Percentiles rank a stretch among this genome's conserved stretches.
Evolutionary conservation across 2,888 invertebrate species (phyloP).

Genomic region (Clitarchus hookeri): DNA sequence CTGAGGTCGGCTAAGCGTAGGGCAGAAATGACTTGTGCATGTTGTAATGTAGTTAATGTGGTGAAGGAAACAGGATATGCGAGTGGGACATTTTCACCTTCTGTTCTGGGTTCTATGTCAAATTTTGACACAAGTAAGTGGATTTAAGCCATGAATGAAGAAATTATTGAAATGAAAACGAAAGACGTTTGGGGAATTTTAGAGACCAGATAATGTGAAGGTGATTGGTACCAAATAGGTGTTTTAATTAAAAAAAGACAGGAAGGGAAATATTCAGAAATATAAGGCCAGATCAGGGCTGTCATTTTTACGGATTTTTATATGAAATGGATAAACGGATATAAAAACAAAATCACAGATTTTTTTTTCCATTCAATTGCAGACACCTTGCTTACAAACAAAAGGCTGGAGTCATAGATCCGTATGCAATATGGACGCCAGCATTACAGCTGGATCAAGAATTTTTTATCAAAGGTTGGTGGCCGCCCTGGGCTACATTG

Average conservation of each 20-base stretch:
- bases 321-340: too few species aligned
- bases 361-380: too few species aligned
- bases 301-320: too few species aligned
- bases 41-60: background rate
- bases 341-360: too few species aligned
- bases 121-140: background rate
- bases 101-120: conserved; percentile 17
- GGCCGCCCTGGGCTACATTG: too few species aligned
- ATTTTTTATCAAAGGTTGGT: too few species aligned
- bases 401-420: too few species aligned
- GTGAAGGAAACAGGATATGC: background rate
- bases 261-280: background rate
- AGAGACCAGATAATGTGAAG: background rate
- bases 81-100: background rate
- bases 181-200: conserved; percentile 26
- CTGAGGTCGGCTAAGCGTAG: conserved; percentile 24
- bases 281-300: conserved; percentile 15
- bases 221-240: conserved; percentile 27
- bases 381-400: too few species aligned
- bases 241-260: conserved; percentile 21
- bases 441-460: too few species aligned
- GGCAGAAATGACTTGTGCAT: conserved; percentile 27
- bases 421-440: too few species aligned
- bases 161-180: background rate
- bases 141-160: background rate